Conservation (phyloP, 1,140 invertebrate species). For the Pseudomyrmex flavicornis region DNA sequence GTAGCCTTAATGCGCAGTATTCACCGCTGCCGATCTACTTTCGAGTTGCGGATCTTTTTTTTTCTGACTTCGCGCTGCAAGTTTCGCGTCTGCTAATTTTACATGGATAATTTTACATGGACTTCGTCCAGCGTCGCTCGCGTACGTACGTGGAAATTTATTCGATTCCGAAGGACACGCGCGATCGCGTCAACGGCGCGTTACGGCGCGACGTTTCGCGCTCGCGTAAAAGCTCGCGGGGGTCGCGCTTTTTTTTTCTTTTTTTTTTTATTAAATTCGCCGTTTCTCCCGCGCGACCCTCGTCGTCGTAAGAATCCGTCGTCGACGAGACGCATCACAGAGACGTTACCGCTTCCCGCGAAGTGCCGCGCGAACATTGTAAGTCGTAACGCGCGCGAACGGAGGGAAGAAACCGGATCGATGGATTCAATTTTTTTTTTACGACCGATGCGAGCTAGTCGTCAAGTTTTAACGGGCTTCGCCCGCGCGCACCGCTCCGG, state of each 20-base stretch:
- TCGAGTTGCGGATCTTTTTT: not conserved
- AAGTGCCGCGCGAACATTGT: slow-evolving; percentile 51
- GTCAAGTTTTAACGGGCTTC: slow-evolving; percentile 77
- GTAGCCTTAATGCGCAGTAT: not conserved
- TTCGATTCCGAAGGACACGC: slow-evolving; percentile 15
- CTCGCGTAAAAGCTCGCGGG: slow-evolving; percentile 36
- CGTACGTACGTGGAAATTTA: slow-evolving; percentile 40
- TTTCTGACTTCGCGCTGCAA: not conserved
- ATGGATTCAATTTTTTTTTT: slow-evolving; percentile 79
- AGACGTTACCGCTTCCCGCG: slow-evolving; percentile 25
- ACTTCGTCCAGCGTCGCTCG: not conserved
- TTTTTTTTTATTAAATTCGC: slow-evolving; percentile 54
- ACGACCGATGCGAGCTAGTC: slow-evolving; percentile 70
- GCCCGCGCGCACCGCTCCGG: slow-evolving; percentile 40
- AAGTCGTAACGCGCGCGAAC: slow-evolving; percentile 35
- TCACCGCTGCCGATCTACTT: not conserved
- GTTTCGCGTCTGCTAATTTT: slow-evolving; percentile 28
- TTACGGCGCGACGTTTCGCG: slow-evolving; percentile 32
- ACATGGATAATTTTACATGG: not conserved
- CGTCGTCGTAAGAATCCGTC: slow-evolving; percentile 30
- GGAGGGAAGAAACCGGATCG: slow-evolving; percentile 67
- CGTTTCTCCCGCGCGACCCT: slow-evolving; percentile 20
- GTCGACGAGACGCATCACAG: not conserved
- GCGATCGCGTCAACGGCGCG: slow-evolving; percentile 27
- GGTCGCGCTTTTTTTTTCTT: not conserved